Evolutionary conservation across 1,140 invertebrate genomes (phyloP).

Genomic region (Drosophila tani): DNA sequence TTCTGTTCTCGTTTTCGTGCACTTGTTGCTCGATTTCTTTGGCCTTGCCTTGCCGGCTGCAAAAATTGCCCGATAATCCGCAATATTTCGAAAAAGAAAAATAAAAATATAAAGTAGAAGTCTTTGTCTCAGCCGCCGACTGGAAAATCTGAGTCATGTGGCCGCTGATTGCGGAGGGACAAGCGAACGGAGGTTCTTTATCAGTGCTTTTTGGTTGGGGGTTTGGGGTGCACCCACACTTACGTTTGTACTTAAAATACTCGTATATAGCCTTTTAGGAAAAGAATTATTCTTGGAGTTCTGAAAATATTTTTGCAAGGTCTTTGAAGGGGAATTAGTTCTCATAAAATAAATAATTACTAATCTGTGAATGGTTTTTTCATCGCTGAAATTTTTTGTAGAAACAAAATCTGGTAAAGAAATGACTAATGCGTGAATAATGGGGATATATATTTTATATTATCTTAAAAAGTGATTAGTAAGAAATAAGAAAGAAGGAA

Average conservation of each 20-base stretch:
- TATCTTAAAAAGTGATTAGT: neutral
- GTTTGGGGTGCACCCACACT: constrained; percentile 1
- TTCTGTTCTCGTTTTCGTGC: constrained; percentile 33
- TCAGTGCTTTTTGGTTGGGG: constrained; percentile 11
- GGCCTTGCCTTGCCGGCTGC: constrained; percentile 50
- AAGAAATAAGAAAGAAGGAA: neutral
- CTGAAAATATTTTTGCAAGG: neutral
- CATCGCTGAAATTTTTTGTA: neutral
- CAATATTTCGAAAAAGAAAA: constrained; percentile 12
- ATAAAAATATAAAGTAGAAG: constrained; percentile 8
- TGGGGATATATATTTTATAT: neutral
- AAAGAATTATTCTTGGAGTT: neutral
- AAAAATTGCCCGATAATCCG: constrained; percentile 45
- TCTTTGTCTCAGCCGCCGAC: constrained; percentile 31
- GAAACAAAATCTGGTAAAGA: neutral
- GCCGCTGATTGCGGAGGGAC: neutral
- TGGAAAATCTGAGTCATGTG: constrained; percentile 36
- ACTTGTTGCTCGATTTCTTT: constrained; percentile 68
- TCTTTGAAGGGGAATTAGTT: neutral
- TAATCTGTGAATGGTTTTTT: too few species aligned
- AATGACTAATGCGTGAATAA: neutral
- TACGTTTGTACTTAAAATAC: neutral
- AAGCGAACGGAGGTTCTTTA: constrained; percentile 10
- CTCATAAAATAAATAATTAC: too few species aligned
- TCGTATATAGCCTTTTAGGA: too few species aligned